Percentiles rank a stretch among this genome's conserved stretches.
These are phyloP conservation scores for Lasioglossum lativentre DNA, from an alignment of 2,888 invertebrate species.

Conservation along the genomic window DNA sequence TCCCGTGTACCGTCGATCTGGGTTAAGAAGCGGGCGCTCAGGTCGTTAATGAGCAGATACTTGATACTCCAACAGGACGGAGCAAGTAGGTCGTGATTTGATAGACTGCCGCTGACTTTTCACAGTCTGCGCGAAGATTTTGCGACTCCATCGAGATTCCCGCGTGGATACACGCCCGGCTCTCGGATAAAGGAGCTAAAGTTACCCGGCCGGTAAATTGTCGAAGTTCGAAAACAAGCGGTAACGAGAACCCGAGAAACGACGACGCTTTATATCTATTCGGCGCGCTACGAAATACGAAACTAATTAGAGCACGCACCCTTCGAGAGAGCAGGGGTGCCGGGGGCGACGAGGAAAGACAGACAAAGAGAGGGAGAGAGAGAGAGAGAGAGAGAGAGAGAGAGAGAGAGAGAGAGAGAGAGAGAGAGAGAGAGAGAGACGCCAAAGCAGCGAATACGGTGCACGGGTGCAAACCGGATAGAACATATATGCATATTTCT, in stretches of 20 bases:
- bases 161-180: not conserved
- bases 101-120: constrained; percentile 28
- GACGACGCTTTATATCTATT: constrained; percentile 55
- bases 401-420: not conserved
- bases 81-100: constrained; percentile 25
- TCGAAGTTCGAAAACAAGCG: constrained; percentile 55
- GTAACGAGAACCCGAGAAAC: constrained; percentile 46
- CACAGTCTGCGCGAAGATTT: constrained; percentile 33
- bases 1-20: constrained; percentile 15
- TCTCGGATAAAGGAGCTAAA: constrained; percentile 29
- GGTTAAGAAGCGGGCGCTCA: constrained; percentile 35
- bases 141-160: constrained; percentile 25
- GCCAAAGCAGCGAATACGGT: not conserved
- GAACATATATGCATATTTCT: constrained; percentile 21
- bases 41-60: constrained; percentile 40
- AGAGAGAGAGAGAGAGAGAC: no score
- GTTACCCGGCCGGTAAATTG: constrained; percentile 50
- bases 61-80: not conserved
- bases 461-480: not conserved
- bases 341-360: not conserved
- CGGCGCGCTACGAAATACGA: constrained; percentile 45
- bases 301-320: constrained; percentile 55
- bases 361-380: not conserved
- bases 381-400: not conserved
- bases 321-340: not conserved